These are phyloP conservation scores for Urophycis tenuis DNA, from an alignment of 2,797 vertebrate species.

Conservation along the genomic window DNA sequence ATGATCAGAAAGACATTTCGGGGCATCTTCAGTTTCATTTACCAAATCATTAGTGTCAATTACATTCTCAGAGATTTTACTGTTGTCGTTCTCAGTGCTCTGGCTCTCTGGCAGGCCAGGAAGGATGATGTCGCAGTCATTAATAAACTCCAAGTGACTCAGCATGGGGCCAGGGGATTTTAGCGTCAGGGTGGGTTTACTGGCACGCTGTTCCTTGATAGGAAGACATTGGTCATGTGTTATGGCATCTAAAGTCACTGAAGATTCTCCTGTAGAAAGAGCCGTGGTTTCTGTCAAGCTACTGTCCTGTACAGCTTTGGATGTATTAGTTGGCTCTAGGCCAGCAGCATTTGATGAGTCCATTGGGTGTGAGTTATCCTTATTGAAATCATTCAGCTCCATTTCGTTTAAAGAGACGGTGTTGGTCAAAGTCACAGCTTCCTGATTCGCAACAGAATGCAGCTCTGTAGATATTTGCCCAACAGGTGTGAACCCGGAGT, in stretches of 20 bases:
- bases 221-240: constrained; percentile 35
- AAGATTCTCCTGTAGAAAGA: constrained; percentile 32
- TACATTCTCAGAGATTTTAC: constrained; percentile 13
- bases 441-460: constrained; percentile 18
- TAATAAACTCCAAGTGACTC: constrained; percentile 66
- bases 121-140: constrained; percentile 52
- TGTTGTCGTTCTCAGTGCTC: constrained; percentile 27
- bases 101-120: constrained; percentile 38
- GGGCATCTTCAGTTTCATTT: constrained; percentile 21
- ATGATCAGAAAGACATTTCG: constrained; percentile 8
- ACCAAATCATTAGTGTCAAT: constrained; percentile 15
- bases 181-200: constrained; percentile 36
- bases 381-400: constrained; percentile 23
- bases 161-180: constrained; percentile 62
- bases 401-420: constrained; percentile 27
- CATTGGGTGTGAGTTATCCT: constrained; percentile 32
- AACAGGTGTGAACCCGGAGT: constrained; percentile 8
- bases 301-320: constrained; percentile 6
- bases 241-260: constrained; percentile 29
- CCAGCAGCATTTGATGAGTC: constrained; percentile 26
- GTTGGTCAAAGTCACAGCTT: constrained; percentile 27
- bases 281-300: constrained; percentile 14
- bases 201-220: constrained; percentile 32
- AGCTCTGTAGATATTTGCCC: constrained; percentile 24
- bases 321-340: constrained; percentile 19